Evolutionary conservation across 1,140 invertebrate species (phyloP).

Genomic region (Charaxes varanes): DNA sequence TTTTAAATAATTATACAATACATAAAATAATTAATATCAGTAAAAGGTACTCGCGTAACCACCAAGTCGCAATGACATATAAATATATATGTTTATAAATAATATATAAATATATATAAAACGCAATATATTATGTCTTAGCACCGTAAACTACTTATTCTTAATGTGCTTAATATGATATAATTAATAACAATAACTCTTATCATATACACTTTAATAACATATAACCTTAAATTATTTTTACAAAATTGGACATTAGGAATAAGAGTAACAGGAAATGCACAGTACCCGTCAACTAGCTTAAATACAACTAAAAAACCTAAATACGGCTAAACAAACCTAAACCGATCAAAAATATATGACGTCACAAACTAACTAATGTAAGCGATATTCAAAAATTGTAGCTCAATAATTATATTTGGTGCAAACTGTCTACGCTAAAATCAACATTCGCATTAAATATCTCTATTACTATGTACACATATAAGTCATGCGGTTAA

Average conservation of each 20-base stretch:
- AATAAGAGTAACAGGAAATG: constrained; percentile 50
- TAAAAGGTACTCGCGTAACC: constrained; percentile 67
- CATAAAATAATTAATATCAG: constrained; percentile 19
- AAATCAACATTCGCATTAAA: constrained; percentile 7
- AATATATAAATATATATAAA: constrained; percentile 23
- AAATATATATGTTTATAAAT: constrained; percentile 6
- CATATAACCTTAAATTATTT: constrained; percentile 35
- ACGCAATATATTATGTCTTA: constrained; percentile 34
- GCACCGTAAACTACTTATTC: constrained; percentile 23
- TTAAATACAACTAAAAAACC: constrained; percentile 36
- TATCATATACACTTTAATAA: no score
- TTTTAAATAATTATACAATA: constrained; percentile 13
- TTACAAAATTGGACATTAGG: constrained; percentile 65
- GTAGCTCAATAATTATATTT: constrained; percentile 23
- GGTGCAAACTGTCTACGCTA: constrained; percentile 17
- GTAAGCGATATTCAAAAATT: no score
- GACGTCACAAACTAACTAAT: no score
- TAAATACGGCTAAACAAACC: no score
- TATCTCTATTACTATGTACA: no score
- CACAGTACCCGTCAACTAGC: constrained; percentile 69
- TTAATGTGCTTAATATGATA: constrained; percentile 4
- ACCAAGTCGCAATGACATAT: constrained; percentile 33
- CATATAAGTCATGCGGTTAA: constrained; percentile 21
- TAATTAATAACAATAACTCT: constrained; percentile 8
- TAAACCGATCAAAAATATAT: no score